Evolutionary conservation across 2,113 vertebrate genomes (phyloP), one percentile per base, ranked within the genome.

Genomic region (Hyaena hyaena): DNA sequence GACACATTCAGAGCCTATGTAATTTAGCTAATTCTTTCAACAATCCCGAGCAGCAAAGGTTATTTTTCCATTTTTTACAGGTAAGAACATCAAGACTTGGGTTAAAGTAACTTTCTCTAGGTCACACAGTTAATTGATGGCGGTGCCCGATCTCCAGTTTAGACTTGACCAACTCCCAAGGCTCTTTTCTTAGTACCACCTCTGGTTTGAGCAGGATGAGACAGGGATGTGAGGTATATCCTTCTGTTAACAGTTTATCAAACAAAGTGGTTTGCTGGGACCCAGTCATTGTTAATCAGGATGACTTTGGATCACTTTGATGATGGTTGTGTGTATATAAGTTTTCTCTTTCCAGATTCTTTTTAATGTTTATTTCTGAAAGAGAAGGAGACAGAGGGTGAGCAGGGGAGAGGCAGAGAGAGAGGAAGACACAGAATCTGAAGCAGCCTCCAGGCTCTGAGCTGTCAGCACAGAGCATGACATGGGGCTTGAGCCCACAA

Each of bases 171-270:
- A 76, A 66, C 76, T 84, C 26, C 84, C 33, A 69, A 55, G 69
- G 43, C 14, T 77, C 48, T 93, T 95, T 63, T 43, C 90, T 96
- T 94, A 66, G 48, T 48, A 83, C 48, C 48, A 31, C 43, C 80
- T 80, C 39, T 80, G 76, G 76, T 63, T 69, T 94, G 73, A 94
- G 9, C 10, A 43, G 45, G 9, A 83, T 23, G 17, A 33, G 58
- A 89, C 58, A 87, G 53, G 66, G 31, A 11, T 74, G 11, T 79
- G 45, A 68, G 48, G 1, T 71, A 55, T 79, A 26, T 82, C 28
- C 21, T 85, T 39, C 65, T 74, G 53, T 26, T 50, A 79, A 83
- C 7, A 19, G 10, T 69, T 74, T 48, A 53, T 63, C 45, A 80
- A 65, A 81, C 35, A 65, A 86, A 74, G 39, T 81, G 39, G 76